Evolutionary conservation across 2,888 invertebrate genomes (phyloP).

Genomic region (Eristalis arbustorum): DNA sequence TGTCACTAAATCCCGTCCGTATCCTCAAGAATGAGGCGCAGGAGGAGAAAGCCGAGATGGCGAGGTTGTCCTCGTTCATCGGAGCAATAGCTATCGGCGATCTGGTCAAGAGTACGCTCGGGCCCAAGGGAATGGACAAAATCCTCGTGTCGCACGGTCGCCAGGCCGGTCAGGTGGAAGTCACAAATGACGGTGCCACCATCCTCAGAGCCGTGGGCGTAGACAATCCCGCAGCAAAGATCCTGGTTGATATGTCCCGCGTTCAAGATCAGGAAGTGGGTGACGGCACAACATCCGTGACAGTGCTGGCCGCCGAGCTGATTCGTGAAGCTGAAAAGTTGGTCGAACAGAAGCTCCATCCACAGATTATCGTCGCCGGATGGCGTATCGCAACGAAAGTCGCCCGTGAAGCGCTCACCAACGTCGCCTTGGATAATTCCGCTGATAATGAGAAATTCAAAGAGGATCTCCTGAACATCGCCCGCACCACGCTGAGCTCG

Average conservation of each 20-base stretch:
- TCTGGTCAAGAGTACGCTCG: slow-evolving; percentile 97
- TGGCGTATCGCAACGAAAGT: slow-evolving; percentile 94
- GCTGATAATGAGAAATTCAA: slow-evolving; percentile 88
- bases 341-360: slow-evolving; percentile 96
- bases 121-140: slow-evolving; percentile 99
- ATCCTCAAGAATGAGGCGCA: slow-evolving; percentile 97
- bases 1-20: slow-evolving; percentile 95
- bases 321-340: slow-evolving; percentile 97
- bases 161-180: slow-evolving; percentile 92
- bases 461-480: slow-evolving; percentile 96
- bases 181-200: slow-evolving; percentile 99
- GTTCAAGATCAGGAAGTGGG: slow-evolving; percentile 99
- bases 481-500: slow-evolving; percentile 97
- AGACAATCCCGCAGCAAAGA: slow-evolving; percentile 99
- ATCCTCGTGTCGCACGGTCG: slow-evolving; percentile 91
- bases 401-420: slow-evolving; percentile 90
- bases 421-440: slow-evolving; percentile 91
- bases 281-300: slow-evolving; percentile 99
- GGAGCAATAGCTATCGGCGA: slow-evolving; percentile 99
- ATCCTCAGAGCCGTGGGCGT: slow-evolving; percentile 97
- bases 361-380: slow-evolving; percentile 97
- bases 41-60: slow-evolving; percentile 98
- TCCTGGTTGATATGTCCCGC: slow-evolving; percentile 98
- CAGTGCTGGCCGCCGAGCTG: slow-evolving; percentile 94
- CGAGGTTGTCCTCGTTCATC: slow-evolving; percentile 97